Percentiles rank a stretch among this genome's conserved stretches.
These are phyloP conservation scores for Neolamprologus cancellatus DNA, from an alignment of 2,113 vertebrate species.

Conservation along the genomic window DNA sequence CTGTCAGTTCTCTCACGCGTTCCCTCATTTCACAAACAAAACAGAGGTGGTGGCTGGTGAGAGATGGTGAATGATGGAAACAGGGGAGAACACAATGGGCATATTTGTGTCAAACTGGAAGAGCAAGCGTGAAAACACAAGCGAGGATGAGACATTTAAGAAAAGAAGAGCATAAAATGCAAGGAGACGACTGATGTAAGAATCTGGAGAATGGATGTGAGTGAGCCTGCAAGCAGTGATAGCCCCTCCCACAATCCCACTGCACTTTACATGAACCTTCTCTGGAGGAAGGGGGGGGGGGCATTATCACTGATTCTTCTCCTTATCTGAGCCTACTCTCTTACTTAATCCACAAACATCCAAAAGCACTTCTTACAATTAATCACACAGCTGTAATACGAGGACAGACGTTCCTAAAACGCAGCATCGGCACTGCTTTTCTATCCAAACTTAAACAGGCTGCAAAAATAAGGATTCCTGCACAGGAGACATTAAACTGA, in stretches of 20 bases:
- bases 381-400: not conserved
- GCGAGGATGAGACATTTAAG: not conserved
- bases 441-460: not conserved
- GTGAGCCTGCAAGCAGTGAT: not conserved
- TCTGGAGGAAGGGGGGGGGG: not conserved
- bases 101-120: not conserved
- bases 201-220: not conserved
- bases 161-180: not conserved
- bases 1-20: not conserved
- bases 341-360: not conserved
- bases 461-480: not conserved
- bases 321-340: not conserved
- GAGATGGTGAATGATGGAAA: not conserved
- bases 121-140: not conserved
- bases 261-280: conserved; percentile 48
- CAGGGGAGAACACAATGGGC: not conserved
- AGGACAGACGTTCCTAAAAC: not conserved
- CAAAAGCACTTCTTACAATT: not conserved
- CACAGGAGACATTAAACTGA: not conserved
- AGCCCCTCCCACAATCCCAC: conserved; percentile 40
- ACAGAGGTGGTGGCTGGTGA: not conserved
- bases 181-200: not conserved
- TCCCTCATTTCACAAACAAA: not conserved
- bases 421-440: not conserved
- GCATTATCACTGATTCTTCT: not conserved